Evolutionary conservation across 2,113 vertebrate genomes (phyloP), one percentile per base, ranked within the genome.

Genomic region (Donacobius atricapilla): DNA sequence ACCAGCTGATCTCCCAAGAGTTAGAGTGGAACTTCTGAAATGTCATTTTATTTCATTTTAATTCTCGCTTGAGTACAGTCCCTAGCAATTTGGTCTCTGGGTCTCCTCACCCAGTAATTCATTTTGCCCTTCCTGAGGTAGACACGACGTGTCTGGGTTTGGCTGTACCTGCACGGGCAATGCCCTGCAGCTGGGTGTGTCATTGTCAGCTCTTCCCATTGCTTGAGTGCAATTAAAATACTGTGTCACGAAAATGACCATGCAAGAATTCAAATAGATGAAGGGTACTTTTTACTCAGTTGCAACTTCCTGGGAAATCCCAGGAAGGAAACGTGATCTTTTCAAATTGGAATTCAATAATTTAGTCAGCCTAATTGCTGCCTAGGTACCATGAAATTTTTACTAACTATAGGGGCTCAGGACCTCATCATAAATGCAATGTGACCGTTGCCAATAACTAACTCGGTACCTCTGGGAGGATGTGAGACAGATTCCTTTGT

Each of bases 311-410:
- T 87, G 83, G 83, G 69, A 79, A 94, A 82, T 89, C 76, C 80
- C 83, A 89, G 93, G 78, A 90, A 94, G 75, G 78, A 85, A 87
- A 70, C 44, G 24, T 72, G 71, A 90, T 85, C n/a, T 85, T 94
- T 95, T 78, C 70, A 14, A 23, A 66, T 35, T 90, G 87, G 94
- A 93, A 94, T 87, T 85, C 23, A 20, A 3, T 90, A 31, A 54
- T 87, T 33, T 57, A 76, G 10, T 63, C 45, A 69, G 44, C 6
- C 13, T 83, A 89, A 93, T 79, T 89, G 66, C 73, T 69, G n/a
- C 51, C 15, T 71, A 37, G 40, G 40, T 89, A 76, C 33, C 7
- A 14, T 23, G 20, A 61, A 54, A 33, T 66, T 90, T 83, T 80
- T 63, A 18, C 25, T 93, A 75, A 81, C 35, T 78, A 33, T 3